Base-by-base conservation (phyloP, 2,888 invertebrate species). In the Netelia fuscicornis region DNA sequence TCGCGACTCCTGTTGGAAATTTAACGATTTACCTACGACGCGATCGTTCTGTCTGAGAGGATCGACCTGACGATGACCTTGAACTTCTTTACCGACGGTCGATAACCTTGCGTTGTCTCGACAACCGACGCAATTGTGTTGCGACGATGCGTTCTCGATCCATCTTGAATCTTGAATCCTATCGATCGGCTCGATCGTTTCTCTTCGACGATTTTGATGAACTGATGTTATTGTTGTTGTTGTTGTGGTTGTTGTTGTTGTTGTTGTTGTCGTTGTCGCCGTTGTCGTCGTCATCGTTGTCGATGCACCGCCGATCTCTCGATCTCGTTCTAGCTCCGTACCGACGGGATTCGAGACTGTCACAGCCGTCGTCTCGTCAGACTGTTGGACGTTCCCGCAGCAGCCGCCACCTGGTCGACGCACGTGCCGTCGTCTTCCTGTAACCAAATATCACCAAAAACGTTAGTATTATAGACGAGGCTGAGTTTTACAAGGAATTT, bases 381-480 rank as follows among this genome's bases (percentile, higher is more conserved):
- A 54, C 44, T 81, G 71, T 58, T 17, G 17, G 17, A 86, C 92
- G 93, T 23, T 93, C 93, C n/a, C 87, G 76, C 79, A 76, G 79
- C 85, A 84, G 84, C 81, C 82, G 79, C 81, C 88, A 81, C 87
- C 89, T 62, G 90, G 90, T 74, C 92, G 91, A 86, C 93, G 93
- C 93, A 92, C 93, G 93, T 93, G 93, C 92, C 93, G 93, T 89
- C 93, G 93, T 90, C 93, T 92, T 90, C 93, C 93, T 93, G 93
- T 91, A 93, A 93, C 90, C 91, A 92, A 90, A 92, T 91, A 91
- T 90, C 89, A 86, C 30, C 30, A 3, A 54, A 71, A 71, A 68
- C 67, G 62, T 81, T 84, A 77, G 62, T 17, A 20, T 30, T 30
- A 5, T 30, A 30, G 30, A 30, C 5, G 30, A 30, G 30, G 0